phyloP scores from a whole-genome alignment of 2,113 vertebrate species.

The Ictidomys tridecemlineatus region DNA sequence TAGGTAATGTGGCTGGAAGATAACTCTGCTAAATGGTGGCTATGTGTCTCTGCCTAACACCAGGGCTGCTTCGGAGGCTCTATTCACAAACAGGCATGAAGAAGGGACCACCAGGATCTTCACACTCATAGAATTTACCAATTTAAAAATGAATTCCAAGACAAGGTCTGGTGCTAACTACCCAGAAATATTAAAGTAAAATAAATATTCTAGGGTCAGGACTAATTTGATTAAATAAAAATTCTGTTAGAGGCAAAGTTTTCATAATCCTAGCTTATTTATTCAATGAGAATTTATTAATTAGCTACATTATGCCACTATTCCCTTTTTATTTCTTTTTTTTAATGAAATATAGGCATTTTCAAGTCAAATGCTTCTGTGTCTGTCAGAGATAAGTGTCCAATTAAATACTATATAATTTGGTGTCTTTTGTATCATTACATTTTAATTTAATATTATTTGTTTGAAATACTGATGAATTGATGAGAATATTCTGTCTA shows the following conservation, averaged over 20 bases:
- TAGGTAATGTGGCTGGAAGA: background rate
- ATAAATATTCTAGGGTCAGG: background rate
- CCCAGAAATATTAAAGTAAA: background rate
- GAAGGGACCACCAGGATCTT: background rate
- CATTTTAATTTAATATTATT: slow-evolving; percentile 67
- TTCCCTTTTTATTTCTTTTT: background rate
- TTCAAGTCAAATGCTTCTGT: slow-evolving; percentile 44
- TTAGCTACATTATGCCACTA: background rate
- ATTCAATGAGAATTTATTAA: background rate
- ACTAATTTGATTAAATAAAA: slow-evolving; percentile 3
- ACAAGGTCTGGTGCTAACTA: background rate
- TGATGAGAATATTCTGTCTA: slow-evolving; percentile 45
- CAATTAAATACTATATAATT: slow-evolving; percentile 74
- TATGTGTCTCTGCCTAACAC: background rate
- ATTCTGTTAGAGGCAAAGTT: background rate
- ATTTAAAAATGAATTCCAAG: background rate
- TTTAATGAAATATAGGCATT: background rate
- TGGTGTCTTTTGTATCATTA: slow-evolving; percentile 79
- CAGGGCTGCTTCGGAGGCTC: background rate
- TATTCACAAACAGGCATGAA: background rate
- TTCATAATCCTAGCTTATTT: background rate
- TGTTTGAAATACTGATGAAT: slow-evolving; percentile 65
- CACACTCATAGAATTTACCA: background rate
- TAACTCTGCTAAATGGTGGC: background rate
- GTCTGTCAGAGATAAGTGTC: background rate